Evolutionary conservation across 2,113 vertebrate species (phyloP).

Genomic region (Gymnobelideus leadbeateri): DNA sequence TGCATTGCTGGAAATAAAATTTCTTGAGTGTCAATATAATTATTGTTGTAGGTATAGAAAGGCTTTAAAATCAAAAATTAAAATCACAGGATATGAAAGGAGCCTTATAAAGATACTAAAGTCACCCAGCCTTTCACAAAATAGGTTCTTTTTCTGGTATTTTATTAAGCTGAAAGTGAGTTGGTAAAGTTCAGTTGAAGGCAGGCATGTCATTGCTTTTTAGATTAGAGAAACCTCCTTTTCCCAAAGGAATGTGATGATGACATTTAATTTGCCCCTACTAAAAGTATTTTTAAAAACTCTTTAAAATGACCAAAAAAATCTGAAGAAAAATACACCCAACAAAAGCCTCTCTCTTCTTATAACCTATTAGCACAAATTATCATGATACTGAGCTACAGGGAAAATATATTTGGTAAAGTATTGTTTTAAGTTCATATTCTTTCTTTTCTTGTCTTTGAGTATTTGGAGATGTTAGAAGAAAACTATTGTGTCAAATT

Average conservation of each 20-base stretch:
- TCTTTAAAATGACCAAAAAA: neutral
- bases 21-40: neutral
- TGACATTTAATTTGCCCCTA: neutral
- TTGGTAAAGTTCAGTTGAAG: fast-evolving
- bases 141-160: fast-evolving
- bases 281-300: neutral
- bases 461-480: neutral
- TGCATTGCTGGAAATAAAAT: neutral
- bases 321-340: neutral
- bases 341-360: fast-evolving
- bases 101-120: fast-evolving
- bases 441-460: fast-evolving
- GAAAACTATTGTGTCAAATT: fast-evolving
- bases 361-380: fast-evolving
- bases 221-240: fast-evolving
- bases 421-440: fast-evolving
- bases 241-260: fast-evolving
- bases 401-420: fast-evolving
- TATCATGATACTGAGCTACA: fast-evolving
- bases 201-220: neutral
- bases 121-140: fast-evolving
- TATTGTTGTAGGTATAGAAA: neutral
- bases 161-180: neutral
- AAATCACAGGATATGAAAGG: neutral
- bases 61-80: neutral